These are phyloP conservation scores for Clinocottus analis DNA, from an alignment of 2,113 vertebrate genomes.

Conservation along the genomic window DNA sequence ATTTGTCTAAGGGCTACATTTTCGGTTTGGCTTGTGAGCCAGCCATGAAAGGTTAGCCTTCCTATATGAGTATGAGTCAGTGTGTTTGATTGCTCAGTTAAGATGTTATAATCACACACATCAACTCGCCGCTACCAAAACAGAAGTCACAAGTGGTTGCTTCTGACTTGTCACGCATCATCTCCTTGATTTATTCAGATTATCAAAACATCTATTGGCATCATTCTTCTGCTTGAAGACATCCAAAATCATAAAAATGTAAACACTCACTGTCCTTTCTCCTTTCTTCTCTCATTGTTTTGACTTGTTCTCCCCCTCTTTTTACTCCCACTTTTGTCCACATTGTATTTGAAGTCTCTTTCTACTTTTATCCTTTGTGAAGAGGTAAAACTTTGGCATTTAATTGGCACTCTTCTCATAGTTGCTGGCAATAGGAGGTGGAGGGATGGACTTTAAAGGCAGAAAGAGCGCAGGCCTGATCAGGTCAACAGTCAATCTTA, in stretches of 20 bases:
- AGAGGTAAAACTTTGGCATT: constrained; percentile 48
- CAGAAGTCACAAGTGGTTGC: constrained; percentile 14
- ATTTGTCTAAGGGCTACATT: background rate
- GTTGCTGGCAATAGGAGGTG: constrained; percentile 38
- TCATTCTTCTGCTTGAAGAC: constrained; percentile 57
- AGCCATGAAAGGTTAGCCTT: constrained; percentile 1
- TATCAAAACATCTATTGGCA: constrained; percentile 72
- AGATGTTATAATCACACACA: constrained; percentile 51
- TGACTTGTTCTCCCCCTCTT: background rate
- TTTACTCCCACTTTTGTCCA: constrained; percentile 12
- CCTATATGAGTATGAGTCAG: background rate
- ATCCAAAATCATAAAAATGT: constrained; percentile 72
- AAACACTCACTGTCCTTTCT: constrained; percentile 9
- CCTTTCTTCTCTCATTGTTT: constrained; percentile 8
- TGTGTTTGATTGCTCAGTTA: constrained; percentile 49
- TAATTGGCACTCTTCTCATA: constrained; percentile 47
- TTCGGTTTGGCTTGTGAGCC: background rate
- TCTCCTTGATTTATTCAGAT: constrained; percentile 72
- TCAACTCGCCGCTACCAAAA: background rate
- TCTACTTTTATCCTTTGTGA: constrained; percentile 46
- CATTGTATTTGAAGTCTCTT: constrained; percentile 26
- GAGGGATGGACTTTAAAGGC: constrained; percentile 39
- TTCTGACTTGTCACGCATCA: constrained; percentile 21
- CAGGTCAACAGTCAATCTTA: constrained; percentile 32
- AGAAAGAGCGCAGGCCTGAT: constrained; percentile 13